Evolutionary conservation across 1,140 invertebrate species (phyloP).

Genomic region (Eueides isabella): DNA sequence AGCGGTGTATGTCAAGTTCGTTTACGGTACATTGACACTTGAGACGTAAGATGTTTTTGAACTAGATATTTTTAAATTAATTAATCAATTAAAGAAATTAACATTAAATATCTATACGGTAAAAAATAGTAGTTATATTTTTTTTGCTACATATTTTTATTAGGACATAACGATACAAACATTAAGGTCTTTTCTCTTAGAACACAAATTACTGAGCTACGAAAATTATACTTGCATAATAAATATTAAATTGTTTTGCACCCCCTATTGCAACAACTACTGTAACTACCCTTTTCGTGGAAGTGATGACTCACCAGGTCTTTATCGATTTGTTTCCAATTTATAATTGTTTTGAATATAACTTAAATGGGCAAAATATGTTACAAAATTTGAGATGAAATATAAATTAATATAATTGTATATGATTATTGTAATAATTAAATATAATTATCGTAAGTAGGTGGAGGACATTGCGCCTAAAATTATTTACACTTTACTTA

Average conservation of each 20-base stretch:
- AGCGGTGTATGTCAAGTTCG: neutral
- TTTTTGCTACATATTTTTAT: too few relatives aligned
- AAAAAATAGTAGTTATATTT: neutral
- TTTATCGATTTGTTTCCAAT: neutral
- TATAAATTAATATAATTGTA: neutral
- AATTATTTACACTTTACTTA: too few relatives aligned
- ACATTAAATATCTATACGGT: neutral
- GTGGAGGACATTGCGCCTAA: constrained; percentile 4
- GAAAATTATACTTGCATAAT: neutral
- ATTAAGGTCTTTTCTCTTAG: too few relatives aligned
- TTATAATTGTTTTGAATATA: neutral
- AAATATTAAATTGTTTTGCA: neutral
- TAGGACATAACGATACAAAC: too few relatives aligned
- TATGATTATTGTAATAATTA: too few relatives aligned
- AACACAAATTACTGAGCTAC: too few relatives aligned
- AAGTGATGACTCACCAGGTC: neutral
- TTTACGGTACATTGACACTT: constrained; percentile 5
- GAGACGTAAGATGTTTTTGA: neutral
- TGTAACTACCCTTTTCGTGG: neutral
- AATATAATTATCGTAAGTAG: neutral
- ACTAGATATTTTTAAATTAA: neutral
- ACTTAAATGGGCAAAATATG: neutral
- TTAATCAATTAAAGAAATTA: neutral
- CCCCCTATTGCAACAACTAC: neutral
- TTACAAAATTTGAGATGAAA: neutral